Percentiles rank a stretch among this genome's conserved stretches.
phyloP scores from a whole-genome alignment of 2,888 invertebrate genomes.

The Theretra japonica region DNA sequence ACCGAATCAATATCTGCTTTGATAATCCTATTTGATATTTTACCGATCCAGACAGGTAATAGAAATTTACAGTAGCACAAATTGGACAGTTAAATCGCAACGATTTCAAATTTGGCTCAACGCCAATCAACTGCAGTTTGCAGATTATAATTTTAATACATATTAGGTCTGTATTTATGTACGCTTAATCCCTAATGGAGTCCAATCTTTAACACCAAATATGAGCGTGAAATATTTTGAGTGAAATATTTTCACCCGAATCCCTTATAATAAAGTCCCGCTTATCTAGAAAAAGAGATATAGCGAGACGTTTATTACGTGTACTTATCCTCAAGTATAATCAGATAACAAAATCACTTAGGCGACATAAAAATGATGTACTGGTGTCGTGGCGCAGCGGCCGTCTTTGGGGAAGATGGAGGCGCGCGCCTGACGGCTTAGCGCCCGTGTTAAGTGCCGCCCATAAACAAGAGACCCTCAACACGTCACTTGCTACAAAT shows the following conservation, averaged over 20 bases:
- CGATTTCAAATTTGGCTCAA: slow-evolving; percentile 46
- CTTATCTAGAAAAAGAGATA: slow-evolving; percentile 42
- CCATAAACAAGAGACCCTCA: slow-evolving; percentile 70
- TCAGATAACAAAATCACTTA: slow-evolving; percentile 68
- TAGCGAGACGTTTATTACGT: slow-evolving; percentile 53
- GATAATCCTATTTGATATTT: slow-evolving; percentile 17
- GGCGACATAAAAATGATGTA: slow-evolving; percentile 60
- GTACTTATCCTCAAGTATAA: slow-evolving; percentile 55
- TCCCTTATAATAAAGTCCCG: slow-evolving; percentile 36
- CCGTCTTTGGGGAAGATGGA: slow-evolving; percentile 43
- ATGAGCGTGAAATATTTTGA: slow-evolving; percentile 28
- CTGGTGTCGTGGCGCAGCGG: slow-evolving; percentile 44
- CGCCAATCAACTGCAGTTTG: slow-evolving; percentile 45
- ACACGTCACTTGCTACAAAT: slow-evolving; percentile 71
- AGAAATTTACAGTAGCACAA: slow-evolving; percentile 40
- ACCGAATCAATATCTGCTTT: slow-evolving; percentile 8
- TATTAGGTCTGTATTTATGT: slow-evolving; percentile 26
- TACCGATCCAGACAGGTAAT: slow-evolving; percentile 28
- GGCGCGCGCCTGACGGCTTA: slow-evolving; percentile 54
- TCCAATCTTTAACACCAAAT: slow-evolving; percentile 20
- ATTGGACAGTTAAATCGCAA: slow-evolving; percentile 47
- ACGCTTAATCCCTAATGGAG: slow-evolving; percentile 10
- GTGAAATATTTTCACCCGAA: slow-evolving; percentile 31
- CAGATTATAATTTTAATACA: slow-evolving; percentile 46
- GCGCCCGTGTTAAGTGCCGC: slow-evolving; percentile 65